A percentile compares a stretch with the other conserved stretches of the same genome.
Evolutionary conservation across 2,113 vertebrate species (phyloP).

Genomic region (Turdus rufiventris): DNA sequence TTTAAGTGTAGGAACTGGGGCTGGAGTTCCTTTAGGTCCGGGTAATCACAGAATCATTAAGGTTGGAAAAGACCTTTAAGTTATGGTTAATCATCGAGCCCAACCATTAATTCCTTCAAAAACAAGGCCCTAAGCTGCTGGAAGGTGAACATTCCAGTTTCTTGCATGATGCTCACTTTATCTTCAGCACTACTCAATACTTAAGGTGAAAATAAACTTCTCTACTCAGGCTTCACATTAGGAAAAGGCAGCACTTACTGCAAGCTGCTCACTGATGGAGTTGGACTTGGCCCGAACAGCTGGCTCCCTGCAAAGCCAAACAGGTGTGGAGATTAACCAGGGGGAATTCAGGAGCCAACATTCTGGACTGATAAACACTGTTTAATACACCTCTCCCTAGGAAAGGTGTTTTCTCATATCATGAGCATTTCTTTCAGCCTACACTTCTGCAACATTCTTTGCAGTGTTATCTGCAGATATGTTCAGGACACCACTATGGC

Average conservation of each 20-base stretch:
- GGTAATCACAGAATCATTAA: not conserved
- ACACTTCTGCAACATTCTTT: not conserved
- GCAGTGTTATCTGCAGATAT: not conserved
- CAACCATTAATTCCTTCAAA: not conserved
- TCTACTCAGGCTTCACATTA: not conserved
- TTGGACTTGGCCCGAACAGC: slow-evolving; percentile 85
- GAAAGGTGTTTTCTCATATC: not conserved
- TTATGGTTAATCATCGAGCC: not conserved
- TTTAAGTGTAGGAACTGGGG: not conserved
- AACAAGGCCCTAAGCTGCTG: not conserved
- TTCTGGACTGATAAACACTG: not conserved
- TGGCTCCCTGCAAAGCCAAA: slow-evolving; percentile 78
- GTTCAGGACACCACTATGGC: not conserved
- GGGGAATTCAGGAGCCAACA: not conserved
- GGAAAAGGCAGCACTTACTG: slow-evolving; percentile 65
- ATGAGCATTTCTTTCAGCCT: not conserved
- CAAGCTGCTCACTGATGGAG: slow-evolving; percentile 88
- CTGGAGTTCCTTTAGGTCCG: not conserved
- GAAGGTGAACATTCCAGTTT: not conserved
- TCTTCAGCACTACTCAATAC: not conserved
- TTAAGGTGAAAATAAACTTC: not conserved
- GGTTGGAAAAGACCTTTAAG: not conserved
- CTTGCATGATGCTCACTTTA: not conserved
- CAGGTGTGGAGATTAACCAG: not conserved
- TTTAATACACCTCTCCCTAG: not conserved